Conservation (phyloP, 1,140 invertebrate species). For the Campodea augens region DNA sequence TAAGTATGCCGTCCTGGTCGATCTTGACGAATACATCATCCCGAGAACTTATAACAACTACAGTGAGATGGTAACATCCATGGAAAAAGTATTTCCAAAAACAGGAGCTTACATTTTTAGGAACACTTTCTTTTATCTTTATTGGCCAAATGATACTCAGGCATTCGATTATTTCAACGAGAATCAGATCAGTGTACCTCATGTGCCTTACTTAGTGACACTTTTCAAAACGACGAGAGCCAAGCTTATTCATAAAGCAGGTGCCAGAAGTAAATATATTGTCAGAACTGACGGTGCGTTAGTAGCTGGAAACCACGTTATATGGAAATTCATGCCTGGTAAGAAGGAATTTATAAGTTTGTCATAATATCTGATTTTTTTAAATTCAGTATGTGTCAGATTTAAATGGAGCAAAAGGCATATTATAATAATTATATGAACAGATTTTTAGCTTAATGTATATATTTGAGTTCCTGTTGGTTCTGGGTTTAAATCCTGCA, state of each 20-base stretch:
- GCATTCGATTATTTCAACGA: slow-evolving; percentile 16
- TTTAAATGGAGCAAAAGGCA: slow-evolving; percentile 1
- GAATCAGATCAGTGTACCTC: background rate
- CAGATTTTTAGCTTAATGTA: too few species aligned
- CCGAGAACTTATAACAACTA: slow-evolving; percentile 28
- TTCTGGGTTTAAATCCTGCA: too few species aligned
- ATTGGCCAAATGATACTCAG: slow-evolving; percentile 30
- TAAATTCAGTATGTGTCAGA: background rate
- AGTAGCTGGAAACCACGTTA: slow-evolving; percentile 31
- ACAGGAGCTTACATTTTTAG: slow-evolving; percentile 33
- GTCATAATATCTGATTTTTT: background rate
- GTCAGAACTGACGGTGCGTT: slow-evolving; percentile 24
- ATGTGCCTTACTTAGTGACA: background rate
- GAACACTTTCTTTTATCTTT: slow-evolving; percentile 39
- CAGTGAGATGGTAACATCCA: slow-evolving; percentile 12
- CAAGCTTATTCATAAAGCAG: background rate
- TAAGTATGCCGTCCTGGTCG: slow-evolving; percentile 33
- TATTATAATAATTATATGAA: background rate
- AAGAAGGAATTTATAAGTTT: background rate
- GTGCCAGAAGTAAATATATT: slow-evolving; percentile 27
- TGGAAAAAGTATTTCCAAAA: slow-evolving; percentile 2
- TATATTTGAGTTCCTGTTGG: too few species aligned
- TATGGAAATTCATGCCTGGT: slow-evolving; percentile 49
- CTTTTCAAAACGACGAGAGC: background rate
- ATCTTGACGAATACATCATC: slow-evolving; percentile 40